Evolutionary conservation across 92 coral and sea anemone genomes (phyloP).

Genomic region (Epizoanthus illoricatus): DNA sequence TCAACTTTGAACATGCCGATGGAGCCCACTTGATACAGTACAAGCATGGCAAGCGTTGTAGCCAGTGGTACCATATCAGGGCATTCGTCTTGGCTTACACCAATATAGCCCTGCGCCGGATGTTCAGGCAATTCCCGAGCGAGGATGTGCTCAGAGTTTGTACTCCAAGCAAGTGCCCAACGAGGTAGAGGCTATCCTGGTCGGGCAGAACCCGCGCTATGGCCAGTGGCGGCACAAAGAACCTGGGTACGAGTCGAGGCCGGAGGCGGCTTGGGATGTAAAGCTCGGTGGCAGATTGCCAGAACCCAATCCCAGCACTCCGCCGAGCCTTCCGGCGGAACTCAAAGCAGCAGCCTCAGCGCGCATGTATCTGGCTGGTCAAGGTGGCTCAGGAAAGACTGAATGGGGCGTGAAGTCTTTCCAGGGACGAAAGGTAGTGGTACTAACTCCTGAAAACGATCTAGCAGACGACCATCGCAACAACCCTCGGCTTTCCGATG

Average conservation of each 20-base stretch:
- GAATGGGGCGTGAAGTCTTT: constrained; percentile 26
- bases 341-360: constrained; percentile 1
- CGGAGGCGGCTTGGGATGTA: not conserved
- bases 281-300: not conserved
- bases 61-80: constrained; percentile 39
- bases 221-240: too few species aligned
- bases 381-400: not conserved
- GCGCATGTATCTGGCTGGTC: not conserved
- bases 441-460: constrained; percentile 37
- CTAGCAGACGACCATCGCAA: constrained; percentile 27
- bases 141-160: too few species aligned
- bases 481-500: not conserved
- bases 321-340: not conserved
- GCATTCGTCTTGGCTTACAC: constrained; percentile 38
- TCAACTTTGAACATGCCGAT: constrained; percentile 23
- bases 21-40: constrained; percentile 9
- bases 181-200: too few species aligned
- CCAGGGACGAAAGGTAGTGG: constrained; percentile 31
- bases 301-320: not conserved
- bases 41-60: constrained; percentile 15
- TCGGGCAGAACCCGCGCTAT: too few species aligned
- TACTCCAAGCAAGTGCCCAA: too few species aligned
- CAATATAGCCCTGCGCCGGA: not conserved
- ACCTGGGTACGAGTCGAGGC: constrained; percentile 3
- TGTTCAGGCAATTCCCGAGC: too few species aligned